phyloP scores from a whole-genome alignment of 2,113 vertebrate species.

The Heterochromis multidens region DNA sequence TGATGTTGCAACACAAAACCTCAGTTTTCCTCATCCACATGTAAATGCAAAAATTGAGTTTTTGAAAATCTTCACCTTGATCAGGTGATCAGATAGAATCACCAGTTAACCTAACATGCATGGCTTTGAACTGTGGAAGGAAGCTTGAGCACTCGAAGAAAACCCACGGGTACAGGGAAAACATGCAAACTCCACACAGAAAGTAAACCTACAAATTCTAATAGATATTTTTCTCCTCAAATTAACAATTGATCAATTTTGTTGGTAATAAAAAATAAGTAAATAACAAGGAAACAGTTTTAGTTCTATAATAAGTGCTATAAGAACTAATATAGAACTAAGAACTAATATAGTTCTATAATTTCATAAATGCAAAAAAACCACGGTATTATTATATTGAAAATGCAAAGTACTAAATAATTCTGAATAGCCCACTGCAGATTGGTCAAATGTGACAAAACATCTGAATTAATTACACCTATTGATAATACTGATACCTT shows the following conservation, averaged over 20 bases:
- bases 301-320: neutral
- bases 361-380: neutral
- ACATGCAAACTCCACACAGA: neutral
- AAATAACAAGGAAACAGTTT: neutral
- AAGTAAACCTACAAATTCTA: neutral
- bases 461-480: no score
- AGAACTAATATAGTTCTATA: neutral
- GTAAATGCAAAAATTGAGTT: neutral
- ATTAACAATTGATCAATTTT: neutral
- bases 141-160: no score
- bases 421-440: neutral
- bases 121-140: no score
- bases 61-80: neutral
- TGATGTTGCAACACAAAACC: neutral
- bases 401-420: neutral
- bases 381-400: no score
- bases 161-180: neutral
- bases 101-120: no score
- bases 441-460: no score
- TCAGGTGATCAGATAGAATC: no score
- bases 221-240: neutral
- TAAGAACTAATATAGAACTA: no score
- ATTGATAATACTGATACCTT: no score
- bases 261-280: neutral
- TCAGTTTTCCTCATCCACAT: neutral